A percentile compares a stretch with the other conserved stretches of the same genome.
These are phyloP conservation scores for Stichopus chloronotus DNA, from an alignment of 35 echinoderm and acorn worm genomes.

Conservation along the genomic window DNA sequence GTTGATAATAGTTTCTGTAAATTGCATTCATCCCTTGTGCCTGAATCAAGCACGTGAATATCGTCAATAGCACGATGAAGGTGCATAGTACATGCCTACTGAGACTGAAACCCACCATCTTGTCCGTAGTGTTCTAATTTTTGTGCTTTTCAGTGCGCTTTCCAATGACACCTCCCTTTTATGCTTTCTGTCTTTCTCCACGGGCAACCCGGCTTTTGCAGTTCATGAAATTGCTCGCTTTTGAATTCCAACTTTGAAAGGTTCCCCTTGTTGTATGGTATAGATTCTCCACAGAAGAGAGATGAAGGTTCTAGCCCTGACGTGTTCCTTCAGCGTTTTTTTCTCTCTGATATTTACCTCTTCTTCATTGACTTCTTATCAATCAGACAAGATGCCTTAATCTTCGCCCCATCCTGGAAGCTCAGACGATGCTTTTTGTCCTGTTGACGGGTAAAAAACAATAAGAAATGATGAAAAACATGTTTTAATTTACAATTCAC, in stretches of 20 bases:
- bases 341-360: no score
- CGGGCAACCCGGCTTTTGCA: neutral
- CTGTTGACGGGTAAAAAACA: conserved; percentile 20
- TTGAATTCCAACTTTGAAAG: neutral
- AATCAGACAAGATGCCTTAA: conserved; percentile 32
- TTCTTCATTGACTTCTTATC: neutral
- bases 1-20: conserved; percentile 56
- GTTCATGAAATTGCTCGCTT: no score
- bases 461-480: conserved; percentile 5
- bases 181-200: no score
- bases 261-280: neutral
- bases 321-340: no score
- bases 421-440: conserved; percentile 3
- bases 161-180: neutral
- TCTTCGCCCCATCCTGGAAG: conserved; percentile 47
- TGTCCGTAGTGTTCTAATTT: neutral
- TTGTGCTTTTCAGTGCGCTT: neutral
- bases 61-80: conserved; percentile 6
- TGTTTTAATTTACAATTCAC: conserved; percentile 8
- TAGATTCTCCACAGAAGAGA: neutral
- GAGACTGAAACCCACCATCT: neutral
- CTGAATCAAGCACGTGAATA: conserved; percentile 22
- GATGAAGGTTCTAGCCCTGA: no score
- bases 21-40: conserved; percentile 59
- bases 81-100: neutral